Conservation (phyloP, 2,888 invertebrate species). For the Plemyria rubiginata region DNA sequence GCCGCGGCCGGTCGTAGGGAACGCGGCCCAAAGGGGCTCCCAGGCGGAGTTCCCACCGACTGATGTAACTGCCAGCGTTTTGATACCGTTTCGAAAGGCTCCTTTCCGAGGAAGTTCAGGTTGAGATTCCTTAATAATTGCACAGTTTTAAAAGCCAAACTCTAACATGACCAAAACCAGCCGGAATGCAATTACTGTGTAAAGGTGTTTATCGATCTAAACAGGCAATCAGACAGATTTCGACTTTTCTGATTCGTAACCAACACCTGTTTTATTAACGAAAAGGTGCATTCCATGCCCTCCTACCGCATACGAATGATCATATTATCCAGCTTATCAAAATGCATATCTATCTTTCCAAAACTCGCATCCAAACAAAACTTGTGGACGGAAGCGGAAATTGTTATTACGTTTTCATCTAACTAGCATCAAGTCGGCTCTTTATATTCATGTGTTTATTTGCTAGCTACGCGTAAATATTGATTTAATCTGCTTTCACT, state of each 20-base stretch:
- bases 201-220: conserved; percentile 9
- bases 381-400: conserved; percentile 43
- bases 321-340: conserved; percentile 25
- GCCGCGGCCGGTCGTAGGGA: conserved; percentile 69
- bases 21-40: conserved; percentile 71
- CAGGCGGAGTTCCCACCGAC: conserved; percentile 74
- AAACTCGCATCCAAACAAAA: conserved; percentile 21
- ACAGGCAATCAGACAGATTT: conserved; percentile 5
- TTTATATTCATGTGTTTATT: conserved; percentile 29
- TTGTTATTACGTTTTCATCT: conserved; percentile 39
- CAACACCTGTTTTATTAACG: conserved; percentile 24
- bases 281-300: conserved; percentile 23
- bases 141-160: conserved; percentile 5
- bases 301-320: conserved; percentile 23
- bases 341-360: conserved; percentile 22
- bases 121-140: conserved; percentile 14
- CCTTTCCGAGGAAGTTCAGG: conserved; percentile 28
- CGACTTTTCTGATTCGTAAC: conserved; percentile 18
- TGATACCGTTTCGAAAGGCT: conserved; percentile 52
- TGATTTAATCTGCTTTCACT: conserved; percentile 52
- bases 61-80: conserved; percentile 54
- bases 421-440: conserved; percentile 25
- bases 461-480: conserved; percentile 30
- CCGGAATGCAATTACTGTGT: conserved; percentile 2
- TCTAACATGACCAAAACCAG: conserved; percentile 5